These are phyloP conservation scores for Coccyzus lansbergi DNA, from an alignment of 2,797 vertebrate species.

Conservation along the genomic window DNA sequence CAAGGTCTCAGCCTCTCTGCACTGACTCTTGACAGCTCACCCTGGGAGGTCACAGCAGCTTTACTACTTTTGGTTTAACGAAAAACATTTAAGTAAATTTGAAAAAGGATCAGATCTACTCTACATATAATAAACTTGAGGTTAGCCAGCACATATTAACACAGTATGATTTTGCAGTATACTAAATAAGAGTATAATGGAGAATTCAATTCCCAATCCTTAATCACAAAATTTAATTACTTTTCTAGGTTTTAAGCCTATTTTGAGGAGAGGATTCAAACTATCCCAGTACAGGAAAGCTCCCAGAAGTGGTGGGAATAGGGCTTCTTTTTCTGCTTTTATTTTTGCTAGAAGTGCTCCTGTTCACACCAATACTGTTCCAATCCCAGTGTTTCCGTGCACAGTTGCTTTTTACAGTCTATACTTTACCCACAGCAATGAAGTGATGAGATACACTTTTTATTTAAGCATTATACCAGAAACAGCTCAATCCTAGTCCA, in stretches of 20 bases:
- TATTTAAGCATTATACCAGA: conserved; percentile 55
- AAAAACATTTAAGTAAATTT: neutral
- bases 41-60: neutral
- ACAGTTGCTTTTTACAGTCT: conserved; percentile 59
- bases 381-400: neutral
- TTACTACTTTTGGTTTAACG: neutral
- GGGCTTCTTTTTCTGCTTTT: neutral
- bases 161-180: neutral
- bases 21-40: neutral
- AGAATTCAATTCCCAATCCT: neutral
- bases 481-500: conserved; percentile 31
- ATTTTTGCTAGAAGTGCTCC: neutral
- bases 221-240: neutral
- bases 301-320: neutral
- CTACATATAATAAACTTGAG: neutral
- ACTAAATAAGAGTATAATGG: neutral
- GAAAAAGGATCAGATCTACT: neutral
- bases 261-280: neutral
- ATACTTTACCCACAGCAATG: conserved; percentile 5
- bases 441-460: conserved; percentile 33
- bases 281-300: neutral
- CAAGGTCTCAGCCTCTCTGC: neutral
- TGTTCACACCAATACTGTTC: neutral
- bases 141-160: neutral
- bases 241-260: neutral